Evolutionary conservation across 2,113 vertebrate species (phyloP).

Genomic region (Hystrix brachyura): DNA sequence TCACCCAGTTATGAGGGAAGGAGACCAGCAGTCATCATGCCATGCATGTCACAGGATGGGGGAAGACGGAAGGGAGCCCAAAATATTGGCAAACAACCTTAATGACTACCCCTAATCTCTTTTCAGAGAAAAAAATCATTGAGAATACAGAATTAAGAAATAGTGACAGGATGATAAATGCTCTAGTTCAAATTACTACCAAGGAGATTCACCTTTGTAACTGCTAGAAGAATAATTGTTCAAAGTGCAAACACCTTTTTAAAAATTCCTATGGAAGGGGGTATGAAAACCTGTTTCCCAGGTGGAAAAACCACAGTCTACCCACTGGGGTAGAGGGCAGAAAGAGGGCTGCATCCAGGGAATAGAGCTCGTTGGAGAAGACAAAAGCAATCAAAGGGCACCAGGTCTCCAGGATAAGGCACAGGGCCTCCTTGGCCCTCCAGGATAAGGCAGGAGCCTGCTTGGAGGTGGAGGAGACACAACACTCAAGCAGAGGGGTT

Average conservation of each 20-base stretch:
- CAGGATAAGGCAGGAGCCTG: rapidly evolving
- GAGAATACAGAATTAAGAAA: background rate
- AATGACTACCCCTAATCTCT: background rate
- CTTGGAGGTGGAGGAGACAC: background rate
- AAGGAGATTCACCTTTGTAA: background rate
- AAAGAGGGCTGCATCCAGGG: rapidly evolving
- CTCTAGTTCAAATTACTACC: background rate
- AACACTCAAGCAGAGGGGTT: background rate
- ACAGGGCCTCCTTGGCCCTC: background rate
- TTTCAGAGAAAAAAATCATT: background rate
- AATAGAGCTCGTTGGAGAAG: rapidly evolving
- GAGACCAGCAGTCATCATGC: background rate
- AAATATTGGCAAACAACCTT: background rate
- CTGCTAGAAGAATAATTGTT: background rate
- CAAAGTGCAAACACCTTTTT: background rate
- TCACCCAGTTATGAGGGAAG: background rate
- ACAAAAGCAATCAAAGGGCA: rapidly evolving
- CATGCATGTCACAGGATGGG: background rate
- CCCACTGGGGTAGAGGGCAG: rapidly evolving
- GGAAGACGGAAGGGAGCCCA: no score
- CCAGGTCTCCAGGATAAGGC: background rate
- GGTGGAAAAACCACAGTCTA: background rate
- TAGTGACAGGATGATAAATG: background rate
- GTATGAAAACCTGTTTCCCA: background rate
- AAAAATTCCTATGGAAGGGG: background rate